Evolutionary conservation across 2,797 vertebrate species (phyloP), one percentile per base, ranked within the genome.

Genomic region (Spinus olivaceus): DNA sequence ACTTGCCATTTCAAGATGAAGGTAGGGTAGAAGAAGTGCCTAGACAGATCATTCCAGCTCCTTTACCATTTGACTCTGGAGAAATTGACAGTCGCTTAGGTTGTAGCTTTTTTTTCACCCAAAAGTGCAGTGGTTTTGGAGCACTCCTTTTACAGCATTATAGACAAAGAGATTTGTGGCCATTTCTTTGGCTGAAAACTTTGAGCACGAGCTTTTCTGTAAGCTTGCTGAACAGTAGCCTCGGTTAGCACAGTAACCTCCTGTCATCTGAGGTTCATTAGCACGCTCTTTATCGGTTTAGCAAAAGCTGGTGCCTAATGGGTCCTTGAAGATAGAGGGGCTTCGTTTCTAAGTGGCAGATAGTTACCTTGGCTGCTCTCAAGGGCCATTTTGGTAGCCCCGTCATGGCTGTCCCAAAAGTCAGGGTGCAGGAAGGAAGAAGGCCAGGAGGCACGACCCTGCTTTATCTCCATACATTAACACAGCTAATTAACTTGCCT

Each of bases 401-500:
- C 73, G 73, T 95, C 79, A 60, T 47, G 81, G 70, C 42, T 86
- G 33, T 44, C 88, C 77, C 86, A 79, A 86, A 94, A 96, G 70
- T 81, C 81, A 47, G 61, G 79, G 71, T 92, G 25, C 90, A 83
- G 76, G 73, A 74, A 91, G 54, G 70, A 88, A 64, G 60, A 73
- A 67, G 66, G 41, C 79, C 65, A 89, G 81, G 83, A 96, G 77
- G 78, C 81, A 61, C 8, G 46, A 96, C 94, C 84, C 91, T 95
- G 67, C 71, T 95, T 94, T 97, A 97, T 96, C 93, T 95, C 88
- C 44, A 19, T 89, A 85, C 88, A 93, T 97, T 97, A 97, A 88
- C 81, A 90, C 66, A 95, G 81, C 89, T 96, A 97, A 97, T 97
- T 96, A 96, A 96, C 87, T 96, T 81, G 73, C 79, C 94, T 95